Conservation (phyloP, 2,113 vertebrate genomes). For the Amphiprion ocellaris region DNA sequence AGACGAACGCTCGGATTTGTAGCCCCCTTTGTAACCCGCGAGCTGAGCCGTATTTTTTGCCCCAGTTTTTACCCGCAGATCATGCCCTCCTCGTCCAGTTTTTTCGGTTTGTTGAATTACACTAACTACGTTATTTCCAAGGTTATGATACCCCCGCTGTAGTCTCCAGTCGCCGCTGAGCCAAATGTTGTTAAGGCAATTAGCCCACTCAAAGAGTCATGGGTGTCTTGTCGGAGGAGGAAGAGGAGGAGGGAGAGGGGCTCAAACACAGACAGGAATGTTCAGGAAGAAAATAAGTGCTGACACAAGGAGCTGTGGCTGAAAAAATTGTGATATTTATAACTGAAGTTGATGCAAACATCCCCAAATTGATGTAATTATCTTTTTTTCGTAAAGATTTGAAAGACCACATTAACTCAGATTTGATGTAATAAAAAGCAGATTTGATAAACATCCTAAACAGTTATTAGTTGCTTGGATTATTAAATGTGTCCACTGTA, state of each 20-base stretch:
- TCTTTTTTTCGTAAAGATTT: slow-evolving; percentile 27
- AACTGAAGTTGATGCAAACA: neutral
- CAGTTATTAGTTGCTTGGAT: neutral
- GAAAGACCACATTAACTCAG: slow-evolving; percentile 29
- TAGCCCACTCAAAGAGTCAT: slow-evolving; percentile 66
- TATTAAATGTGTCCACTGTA: slow-evolving; percentile 1
- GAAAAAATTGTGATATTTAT: neutral
- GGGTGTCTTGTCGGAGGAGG: slow-evolving; percentile 55
- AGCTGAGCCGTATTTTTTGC: slow-evolving; percentile 2
- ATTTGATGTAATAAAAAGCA: slow-evolving; percentile 28
- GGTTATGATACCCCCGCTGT: slow-evolving; percentile 52
- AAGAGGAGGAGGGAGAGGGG: neutral
- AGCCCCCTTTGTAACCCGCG: neutral
- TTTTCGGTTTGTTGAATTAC: slow-evolving; percentile 61
- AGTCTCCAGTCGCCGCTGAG: slow-evolving; percentile 49
- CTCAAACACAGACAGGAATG: slow-evolving; percentile 46
- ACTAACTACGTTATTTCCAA: slow-evolving; percentile 72
- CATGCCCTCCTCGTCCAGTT: slow-evolving; percentile 49
- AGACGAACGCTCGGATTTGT: neutral
- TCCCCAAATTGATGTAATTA: neutral
- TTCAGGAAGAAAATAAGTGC: slow-evolving; percentile 28
- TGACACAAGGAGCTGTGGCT: slow-evolving; percentile 7
- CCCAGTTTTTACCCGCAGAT: slow-evolving; percentile 7
- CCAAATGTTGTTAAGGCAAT: slow-evolving; percentile 70
- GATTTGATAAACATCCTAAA: slow-evolving; percentile 32